A percentile compares a stretch with the other conserved stretches of the same genome.
Conservation (phyloP, 2,113 vertebrate species). For the Melanostigma gelatinosum region DNA sequence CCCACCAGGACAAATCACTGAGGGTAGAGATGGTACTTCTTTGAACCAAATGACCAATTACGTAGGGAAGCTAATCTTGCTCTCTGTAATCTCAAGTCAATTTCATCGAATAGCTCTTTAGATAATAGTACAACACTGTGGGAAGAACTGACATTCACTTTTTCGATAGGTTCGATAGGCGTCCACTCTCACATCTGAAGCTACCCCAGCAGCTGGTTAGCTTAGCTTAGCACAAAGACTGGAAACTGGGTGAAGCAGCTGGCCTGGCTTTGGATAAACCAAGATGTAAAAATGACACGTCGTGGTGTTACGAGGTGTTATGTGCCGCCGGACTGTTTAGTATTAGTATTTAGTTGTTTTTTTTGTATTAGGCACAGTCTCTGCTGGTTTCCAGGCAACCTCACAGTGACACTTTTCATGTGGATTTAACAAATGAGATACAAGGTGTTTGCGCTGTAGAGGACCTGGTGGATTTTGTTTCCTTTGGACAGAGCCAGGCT, state of each 20-base stretch:
- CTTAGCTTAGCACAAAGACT: background rate
- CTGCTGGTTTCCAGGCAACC: background rate
- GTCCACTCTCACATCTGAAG: background rate
- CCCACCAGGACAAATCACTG: conserved; percentile 23
- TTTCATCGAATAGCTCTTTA: background rate
- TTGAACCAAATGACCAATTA: background rate
- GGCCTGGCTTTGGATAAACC: background rate
- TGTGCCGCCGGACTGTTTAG: background rate
- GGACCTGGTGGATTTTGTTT: too few species aligned
- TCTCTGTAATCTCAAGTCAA: background rate
- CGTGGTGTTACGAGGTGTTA: background rate
- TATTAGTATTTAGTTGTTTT: background rate
- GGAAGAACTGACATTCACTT: background rate
- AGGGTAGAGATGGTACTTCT: background rate
- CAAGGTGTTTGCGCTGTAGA: background rate
- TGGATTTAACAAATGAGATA: background rate
- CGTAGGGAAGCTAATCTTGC: background rate
- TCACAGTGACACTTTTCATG: background rate
- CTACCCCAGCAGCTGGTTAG: background rate
- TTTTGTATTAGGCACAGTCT: background rate
- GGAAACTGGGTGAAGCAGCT: background rate
- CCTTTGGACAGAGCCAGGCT: background rate
- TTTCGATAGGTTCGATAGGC: background rate
- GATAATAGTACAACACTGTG: background rate
- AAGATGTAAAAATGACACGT: background rate